Evolutionary conservation across 2,888 invertebrate species (phyloP), one percentile per base, ranked within the genome.

Genomic region (Agonum fuliginosum): DNA sequence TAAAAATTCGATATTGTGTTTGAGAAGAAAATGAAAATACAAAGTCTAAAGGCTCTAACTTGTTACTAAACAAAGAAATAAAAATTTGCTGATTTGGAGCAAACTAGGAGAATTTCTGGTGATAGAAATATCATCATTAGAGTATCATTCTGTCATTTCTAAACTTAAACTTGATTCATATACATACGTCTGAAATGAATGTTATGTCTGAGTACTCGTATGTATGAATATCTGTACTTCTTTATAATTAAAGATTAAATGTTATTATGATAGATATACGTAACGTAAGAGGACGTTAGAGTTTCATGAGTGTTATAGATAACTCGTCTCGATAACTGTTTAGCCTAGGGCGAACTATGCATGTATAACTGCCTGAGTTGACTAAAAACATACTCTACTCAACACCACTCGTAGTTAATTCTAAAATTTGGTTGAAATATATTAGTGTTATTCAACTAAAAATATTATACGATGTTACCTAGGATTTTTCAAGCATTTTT

Each of bases 231-330:
- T 51, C 19, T 51, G 20, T 54, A 54, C 54, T 54, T 54, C 54
- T 54, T 54, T 54, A 54, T 54, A 54, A 54, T 24, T 54, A 12
- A 54, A 54, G 54, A 24, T 54, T 54, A 54, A 54, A 22, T 54
- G 54, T 54, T 54, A 54, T 20, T 24, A 30, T 62, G 30, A 10
- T 54, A 30, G 27, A 62, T 30, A 14, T 67, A 19, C 14, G 34
- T 67, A 67, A 67, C n/a, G n/a, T n/a, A n/a, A 19, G 22, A 41
- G 67, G 67, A 67, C 67, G 67, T 67, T 67, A 67, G 41, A 67
- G 58, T 62, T 30, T 62, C 30, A 30, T 62, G 58, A 62, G 30
- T 62, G 58, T 62, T 62, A 62, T 62, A 62, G 58, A 62, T 67
- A n/a, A n/a, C n/a, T n/a, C n/a, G n/a, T n/a, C n/a, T n/a, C n/a